Evolutionary conservation across 2,797 vertebrate genomes (phyloP), one percentile per base, ranked within the genome.

Genomic region (Helostoma temminkii): DNA sequence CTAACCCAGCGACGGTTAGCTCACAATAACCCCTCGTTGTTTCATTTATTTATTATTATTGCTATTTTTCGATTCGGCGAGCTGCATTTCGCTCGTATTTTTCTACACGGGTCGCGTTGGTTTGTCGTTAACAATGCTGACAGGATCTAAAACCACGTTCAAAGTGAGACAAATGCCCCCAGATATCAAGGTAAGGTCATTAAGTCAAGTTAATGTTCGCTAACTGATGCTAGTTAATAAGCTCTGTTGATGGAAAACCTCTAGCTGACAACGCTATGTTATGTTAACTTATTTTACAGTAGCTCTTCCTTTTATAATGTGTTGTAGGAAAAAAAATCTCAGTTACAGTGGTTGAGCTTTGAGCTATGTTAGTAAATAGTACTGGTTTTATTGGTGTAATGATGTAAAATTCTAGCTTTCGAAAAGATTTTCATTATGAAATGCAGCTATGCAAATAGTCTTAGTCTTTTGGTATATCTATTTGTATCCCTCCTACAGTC

Each of bases 161-260:
- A 95, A 95, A 94, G 95, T 97, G 79, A 93, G 95, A 58, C 94
- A 96, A 76, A 92, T 95, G 89, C 88, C 90, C 15, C 93, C 94
- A 2, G 94, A 94, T n/a, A 90, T 95, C 47, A 95, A 94, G 94
- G 94, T 95, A 91, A 89, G 92, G 4, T 22, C 5, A 4, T n/a
- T n/a, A n/a, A n/a, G n/a, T n/a, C n/a, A n/a, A n/a, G n/a, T n/a
- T 1, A 15, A 19, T 1, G 7, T 50, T 21, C 63, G 66, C 66
- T 64, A 48, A 48, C 46, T 28, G 36, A 24, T 34, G 74, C 63
- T 74, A 77, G 76, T 39, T 18, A 18, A 41, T n/a, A 34, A 50
- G 42, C 62, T 4, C 3, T 14, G 6, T 6, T 32, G 3, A 50
- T 18, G n/a, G 15, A 30, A 6, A 45, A 1, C 32, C 32, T 32